These are phyloP conservation scores for Pachyramphus minor DNA, from an alignment of 2,113 vertebrate species.

Conservation along the genomic window DNA sequence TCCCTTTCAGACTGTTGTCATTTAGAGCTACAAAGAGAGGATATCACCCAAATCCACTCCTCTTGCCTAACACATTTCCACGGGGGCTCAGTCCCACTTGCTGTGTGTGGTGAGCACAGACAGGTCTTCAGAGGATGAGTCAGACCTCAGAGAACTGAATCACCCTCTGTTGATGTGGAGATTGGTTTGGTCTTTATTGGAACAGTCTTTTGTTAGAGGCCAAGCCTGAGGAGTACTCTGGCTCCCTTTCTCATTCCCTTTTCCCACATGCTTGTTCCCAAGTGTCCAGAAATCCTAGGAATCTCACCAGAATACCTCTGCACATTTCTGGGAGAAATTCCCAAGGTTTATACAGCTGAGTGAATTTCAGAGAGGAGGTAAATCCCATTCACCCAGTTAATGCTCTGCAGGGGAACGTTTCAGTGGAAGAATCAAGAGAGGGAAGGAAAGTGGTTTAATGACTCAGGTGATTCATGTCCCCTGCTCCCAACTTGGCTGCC, in stretches of 20 bases:
- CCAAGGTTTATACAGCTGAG: not conserved
- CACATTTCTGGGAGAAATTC: not conserved
- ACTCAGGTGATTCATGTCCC: not conserved
- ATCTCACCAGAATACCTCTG: not conserved
- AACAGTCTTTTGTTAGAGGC: not conserved
- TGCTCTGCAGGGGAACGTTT: not conserved
- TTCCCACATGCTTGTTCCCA: fast-evolving
- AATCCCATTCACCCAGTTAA: not conserved
- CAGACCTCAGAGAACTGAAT: not conserved
- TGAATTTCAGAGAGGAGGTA: not conserved
- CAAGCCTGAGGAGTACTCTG: not conserved
- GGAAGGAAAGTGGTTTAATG: not conserved
- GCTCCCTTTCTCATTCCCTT: no score
- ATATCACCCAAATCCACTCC: not conserved
- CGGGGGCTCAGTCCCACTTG: not conserved
- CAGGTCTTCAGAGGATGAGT: not conserved
- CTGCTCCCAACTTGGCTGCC: not conserved
- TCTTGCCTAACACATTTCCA: not conserved
- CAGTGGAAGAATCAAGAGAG: not conserved
- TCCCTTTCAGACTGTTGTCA: not conserved
- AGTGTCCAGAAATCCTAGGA: not conserved
- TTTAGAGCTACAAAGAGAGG: not conserved
- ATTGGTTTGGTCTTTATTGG: not conserved
- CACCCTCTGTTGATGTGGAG: not conserved
- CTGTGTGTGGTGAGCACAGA: not conserved